Evolutionary conservation across 2,888 invertebrate species (phyloP).

Genomic region (Sminthurides aquaticus): DNA sequence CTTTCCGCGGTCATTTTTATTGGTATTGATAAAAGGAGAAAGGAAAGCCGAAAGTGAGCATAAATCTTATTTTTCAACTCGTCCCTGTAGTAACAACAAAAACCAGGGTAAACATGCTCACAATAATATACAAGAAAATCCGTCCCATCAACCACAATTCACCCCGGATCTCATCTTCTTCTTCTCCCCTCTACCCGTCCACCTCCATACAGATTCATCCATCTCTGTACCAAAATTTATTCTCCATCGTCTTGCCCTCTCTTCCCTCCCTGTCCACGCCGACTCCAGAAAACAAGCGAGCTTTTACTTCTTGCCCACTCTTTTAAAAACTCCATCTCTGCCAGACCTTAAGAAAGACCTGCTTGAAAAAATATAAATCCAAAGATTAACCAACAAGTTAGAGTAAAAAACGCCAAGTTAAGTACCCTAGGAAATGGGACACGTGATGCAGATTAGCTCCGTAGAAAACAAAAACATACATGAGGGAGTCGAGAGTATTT

Average conservation of each 20-base stretch:
- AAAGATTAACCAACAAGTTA: neutral
- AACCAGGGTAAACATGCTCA: constrained; percentile 12
- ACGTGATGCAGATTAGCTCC: neutral
- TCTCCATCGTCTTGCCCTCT: too few relatives aligned
- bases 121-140: neutral
- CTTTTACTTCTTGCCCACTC: too few relatives aligned
- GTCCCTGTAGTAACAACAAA: neutral
- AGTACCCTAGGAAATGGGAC: neutral
- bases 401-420: neutral
- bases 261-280: too few relatives aligned
- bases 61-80: constrained; percentile 29
- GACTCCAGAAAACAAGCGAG: too few relatives aligned
- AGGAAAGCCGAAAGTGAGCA: constrained; percentile 37
- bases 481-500: neutral
- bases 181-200: too few relatives aligned
- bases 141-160: too few relatives aligned
- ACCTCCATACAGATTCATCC: too few relatives aligned
- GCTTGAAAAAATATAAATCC: neutral
- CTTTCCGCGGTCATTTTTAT: constrained; percentile 43
- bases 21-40: constrained; percentile 44
- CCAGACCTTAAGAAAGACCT: neutral
- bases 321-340: too few relatives aligned
- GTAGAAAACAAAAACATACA: neutral
- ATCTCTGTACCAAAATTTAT: too few relatives aligned
- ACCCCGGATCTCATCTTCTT: too few relatives aligned